These are phyloP conservation scores for Polydesmus complanatus DNA, from an alignment of 2,888 invertebrate genomes.

Conservation along the genomic window DNA sequence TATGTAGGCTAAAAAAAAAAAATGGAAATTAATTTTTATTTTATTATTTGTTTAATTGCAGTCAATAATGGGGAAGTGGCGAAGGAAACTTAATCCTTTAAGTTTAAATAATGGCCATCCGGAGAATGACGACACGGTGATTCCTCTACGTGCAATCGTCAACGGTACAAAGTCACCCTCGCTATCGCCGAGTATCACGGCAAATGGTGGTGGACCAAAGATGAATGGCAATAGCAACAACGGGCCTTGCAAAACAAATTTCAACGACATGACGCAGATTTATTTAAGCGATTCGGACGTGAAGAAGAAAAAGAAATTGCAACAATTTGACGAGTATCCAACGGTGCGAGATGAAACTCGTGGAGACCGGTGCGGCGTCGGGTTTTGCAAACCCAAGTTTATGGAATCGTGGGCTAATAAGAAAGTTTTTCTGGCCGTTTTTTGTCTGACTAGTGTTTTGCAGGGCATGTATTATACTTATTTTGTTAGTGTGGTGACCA, in stretches of 20 bases:
- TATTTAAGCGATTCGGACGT: constrained; percentile 25
- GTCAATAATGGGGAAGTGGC: constrained; percentile 13
- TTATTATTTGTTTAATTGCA: neutral
- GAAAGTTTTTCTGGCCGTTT: constrained; percentile 73
- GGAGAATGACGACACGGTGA: neutral
- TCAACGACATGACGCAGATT: constrained; percentile 42
- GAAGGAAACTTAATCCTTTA: neutral
- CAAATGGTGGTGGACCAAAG: neutral
- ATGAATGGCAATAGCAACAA: neutral
- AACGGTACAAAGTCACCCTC: neutral
- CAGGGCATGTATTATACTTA: constrained; percentile 83
- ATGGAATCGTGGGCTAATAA: constrained; percentile 62
- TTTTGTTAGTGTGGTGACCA: constrained; percentile 84
- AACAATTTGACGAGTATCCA: neutral
- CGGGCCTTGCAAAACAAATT: constrained; percentile 23
- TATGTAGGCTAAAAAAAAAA: too few species aligned
- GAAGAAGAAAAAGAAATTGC: neutral
- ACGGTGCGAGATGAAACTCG: neutral
- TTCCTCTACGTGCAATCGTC: neutral
- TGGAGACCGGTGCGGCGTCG: constrained; percentile 52
- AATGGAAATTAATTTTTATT: too few species aligned
- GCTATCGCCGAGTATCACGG: neutral
- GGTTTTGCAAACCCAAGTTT: constrained; percentile 55
- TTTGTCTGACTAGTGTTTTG: constrained; percentile 34
- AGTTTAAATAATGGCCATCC: constrained; percentile 7